Conservation (phyloP, 2,888 invertebrate genomes). For the Oscheius onirici region DNA sequence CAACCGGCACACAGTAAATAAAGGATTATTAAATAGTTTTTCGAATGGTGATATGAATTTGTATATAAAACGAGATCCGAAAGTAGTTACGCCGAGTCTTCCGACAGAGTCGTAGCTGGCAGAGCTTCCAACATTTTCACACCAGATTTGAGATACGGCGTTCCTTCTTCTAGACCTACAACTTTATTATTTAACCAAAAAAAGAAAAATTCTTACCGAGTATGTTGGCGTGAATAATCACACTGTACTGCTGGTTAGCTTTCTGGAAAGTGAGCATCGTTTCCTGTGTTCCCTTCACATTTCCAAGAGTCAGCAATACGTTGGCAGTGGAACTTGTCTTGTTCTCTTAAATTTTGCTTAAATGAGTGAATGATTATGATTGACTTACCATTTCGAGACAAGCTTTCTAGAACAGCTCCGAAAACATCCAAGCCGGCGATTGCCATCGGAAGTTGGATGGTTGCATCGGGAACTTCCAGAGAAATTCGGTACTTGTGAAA, state of each 20-base stretch:
- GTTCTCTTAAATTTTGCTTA: neutral
- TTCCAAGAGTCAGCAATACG: neutral
- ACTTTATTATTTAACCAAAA: neutral
- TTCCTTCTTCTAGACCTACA: slow-evolving; percentile 28
- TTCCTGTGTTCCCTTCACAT: slow-evolving; percentile 26
- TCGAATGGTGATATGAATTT: slow-evolving; percentile 8
- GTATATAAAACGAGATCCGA: neutral
- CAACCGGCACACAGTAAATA: neutral
- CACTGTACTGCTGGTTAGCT: neutral
- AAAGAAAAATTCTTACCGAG: slow-evolving; percentile 11
- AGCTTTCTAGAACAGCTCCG: neutral
- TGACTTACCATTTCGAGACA: neutral
- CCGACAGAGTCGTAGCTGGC: slow-evolving; percentile 5
- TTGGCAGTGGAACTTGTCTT: neutral
- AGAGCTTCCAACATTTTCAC: slow-evolving; percentile 23
- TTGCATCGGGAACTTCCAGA: slow-evolving; percentile 7
- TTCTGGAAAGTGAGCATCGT: slow-evolving; percentile 1
- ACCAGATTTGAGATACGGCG: slow-evolving; percentile 30
- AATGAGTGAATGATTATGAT: neutral
- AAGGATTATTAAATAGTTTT: neutral
- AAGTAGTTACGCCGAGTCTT: neutral
- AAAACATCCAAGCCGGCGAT: slow-evolving; percentile 12
- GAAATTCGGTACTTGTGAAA: slow-evolving; percentile 20
- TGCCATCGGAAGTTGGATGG: slow-evolving; percentile 7
- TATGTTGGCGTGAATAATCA: slow-evolving; percentile 23